phyloP scores from a whole-genome alignment of 2,888 invertebrate species.

The Hirtodrosophila trivittata region DNA sequence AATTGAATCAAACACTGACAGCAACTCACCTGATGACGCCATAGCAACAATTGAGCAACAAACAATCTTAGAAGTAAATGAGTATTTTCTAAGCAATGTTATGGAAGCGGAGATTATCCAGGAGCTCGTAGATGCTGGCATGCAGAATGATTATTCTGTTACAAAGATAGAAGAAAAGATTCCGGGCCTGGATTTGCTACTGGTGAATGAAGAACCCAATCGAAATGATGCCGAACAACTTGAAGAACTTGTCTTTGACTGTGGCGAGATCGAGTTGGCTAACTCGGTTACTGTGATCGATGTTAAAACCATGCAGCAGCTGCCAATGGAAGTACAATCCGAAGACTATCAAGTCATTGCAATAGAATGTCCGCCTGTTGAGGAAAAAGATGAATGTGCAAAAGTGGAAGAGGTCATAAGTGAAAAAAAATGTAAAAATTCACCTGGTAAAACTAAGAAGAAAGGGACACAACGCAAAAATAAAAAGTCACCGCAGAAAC shows the following conservation, averaged over 20 bases:
- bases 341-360: too few species aligned
- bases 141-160: background rate
- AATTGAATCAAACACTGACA: background rate
- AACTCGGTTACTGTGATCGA: background rate
- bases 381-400: too few species aligned
- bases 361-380: too few species aligned
- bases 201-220: too few species aligned
- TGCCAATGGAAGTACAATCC: background rate
- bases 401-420: too few species aligned
- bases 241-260: background rate
- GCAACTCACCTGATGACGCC: background rate
- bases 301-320: background rate
- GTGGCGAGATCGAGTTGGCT: background rate
- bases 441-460: too few species aligned
- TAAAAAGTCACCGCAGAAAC: too few species aligned
- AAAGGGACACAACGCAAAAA: too few species aligned
- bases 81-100: conserved; percentile 22
- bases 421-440: too few species aligned
- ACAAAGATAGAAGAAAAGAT: conserved; percentile 1
- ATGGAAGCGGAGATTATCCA: background rate
- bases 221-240: background rate
- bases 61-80: background rate
- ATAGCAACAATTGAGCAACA: background rate
- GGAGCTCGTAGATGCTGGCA: too few species aligned
- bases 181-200: background rate